Evolutionary conservation across 2,113 vertebrate genomes (phyloP).

Genomic region (Callaeas wilsoni): DNA sequence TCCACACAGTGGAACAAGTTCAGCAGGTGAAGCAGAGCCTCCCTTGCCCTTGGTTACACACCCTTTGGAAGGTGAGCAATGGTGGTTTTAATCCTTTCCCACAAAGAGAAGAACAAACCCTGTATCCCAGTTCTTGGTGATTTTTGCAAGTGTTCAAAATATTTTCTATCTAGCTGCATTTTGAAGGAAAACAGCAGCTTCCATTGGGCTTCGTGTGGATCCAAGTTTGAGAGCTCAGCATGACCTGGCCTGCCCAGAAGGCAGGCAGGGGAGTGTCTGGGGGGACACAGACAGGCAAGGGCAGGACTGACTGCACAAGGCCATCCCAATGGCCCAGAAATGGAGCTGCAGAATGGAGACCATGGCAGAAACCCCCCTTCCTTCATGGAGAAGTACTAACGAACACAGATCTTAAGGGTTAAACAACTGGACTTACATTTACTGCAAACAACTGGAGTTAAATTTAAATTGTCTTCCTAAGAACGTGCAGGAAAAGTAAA

Average conservation of each 20-base stretch:
- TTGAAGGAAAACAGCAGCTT: neutral
- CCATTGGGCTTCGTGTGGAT: neutral
- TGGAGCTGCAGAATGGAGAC: neutral
- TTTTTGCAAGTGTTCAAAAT: neutral
- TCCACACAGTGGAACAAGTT: conserved; percentile 12
- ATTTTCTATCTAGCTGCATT: neutral
- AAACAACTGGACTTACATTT: neutral
- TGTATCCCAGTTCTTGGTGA: neutral
- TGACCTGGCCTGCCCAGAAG: neutral
- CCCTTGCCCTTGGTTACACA: neutral
- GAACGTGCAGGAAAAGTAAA: neutral
- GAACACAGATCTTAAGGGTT: neutral
- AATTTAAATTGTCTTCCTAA: neutral
- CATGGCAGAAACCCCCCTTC: neutral
- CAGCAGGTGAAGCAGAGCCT: conserved; percentile 3
- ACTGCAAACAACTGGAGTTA: neutral
- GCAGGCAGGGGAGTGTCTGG: neutral
- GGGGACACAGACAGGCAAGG: neutral
- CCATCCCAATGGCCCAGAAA: neutral
- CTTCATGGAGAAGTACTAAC: neutral
- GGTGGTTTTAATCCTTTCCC: neutral
- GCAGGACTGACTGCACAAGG: neutral
- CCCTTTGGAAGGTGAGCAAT: neutral
- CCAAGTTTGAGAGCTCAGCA: neutral
- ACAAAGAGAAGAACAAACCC: neutral